These are phyloP conservation scores for Chromoteleia sp. DNA, from an alignment of 2,888 invertebrate genomes.

Conservation along the genomic window DNA sequence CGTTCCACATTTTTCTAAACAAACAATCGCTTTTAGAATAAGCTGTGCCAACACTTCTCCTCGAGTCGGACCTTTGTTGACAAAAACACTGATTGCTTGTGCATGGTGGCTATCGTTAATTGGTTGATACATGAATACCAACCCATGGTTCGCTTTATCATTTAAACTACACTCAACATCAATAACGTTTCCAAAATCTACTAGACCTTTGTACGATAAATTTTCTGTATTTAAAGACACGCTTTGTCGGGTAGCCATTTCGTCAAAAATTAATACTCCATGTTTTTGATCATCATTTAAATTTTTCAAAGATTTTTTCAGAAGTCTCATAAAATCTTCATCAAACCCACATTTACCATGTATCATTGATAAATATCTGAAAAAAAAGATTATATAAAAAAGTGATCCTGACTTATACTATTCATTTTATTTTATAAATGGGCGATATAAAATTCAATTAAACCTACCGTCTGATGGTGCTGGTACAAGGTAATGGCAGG, in stretches of 20 bases:
- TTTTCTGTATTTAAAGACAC: constrained; percentile 10
- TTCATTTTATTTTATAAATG: constrained; percentile 1
- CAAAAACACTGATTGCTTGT: not conserved
- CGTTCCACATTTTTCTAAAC: not conserved
- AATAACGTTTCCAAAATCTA: constrained; percentile 30
- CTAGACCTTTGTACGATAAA: constrained; percentile 28
- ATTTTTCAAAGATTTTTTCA: constrained; percentile 32
- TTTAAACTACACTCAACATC: not conserved
- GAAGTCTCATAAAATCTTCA: constrained; percentile 49
- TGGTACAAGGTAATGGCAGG: constrained; percentile 3
- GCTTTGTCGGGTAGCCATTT: constrained; percentile 35
- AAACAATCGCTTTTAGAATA: not conserved
- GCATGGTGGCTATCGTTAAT: constrained; percentile 53
- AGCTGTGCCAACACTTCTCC: not conserved
- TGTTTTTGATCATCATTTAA: constrained; percentile 31
- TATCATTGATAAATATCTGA: constrained; percentile 39
- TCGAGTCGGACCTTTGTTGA: not conserved
- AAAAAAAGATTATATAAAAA: not conserved
- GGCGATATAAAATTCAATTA: not conserved
- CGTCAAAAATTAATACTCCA: constrained; percentile 38
- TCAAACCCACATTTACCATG: constrained; percentile 60
- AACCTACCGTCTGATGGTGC: constrained; percentile 20
- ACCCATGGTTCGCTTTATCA: constrained; percentile 18
- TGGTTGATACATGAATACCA: constrained; percentile 66
- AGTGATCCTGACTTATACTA: not conserved